Evolutionary conservation across 2,797 vertebrate species (phyloP).

Genomic region (Urocyon cinereoargenteus): DNA sequence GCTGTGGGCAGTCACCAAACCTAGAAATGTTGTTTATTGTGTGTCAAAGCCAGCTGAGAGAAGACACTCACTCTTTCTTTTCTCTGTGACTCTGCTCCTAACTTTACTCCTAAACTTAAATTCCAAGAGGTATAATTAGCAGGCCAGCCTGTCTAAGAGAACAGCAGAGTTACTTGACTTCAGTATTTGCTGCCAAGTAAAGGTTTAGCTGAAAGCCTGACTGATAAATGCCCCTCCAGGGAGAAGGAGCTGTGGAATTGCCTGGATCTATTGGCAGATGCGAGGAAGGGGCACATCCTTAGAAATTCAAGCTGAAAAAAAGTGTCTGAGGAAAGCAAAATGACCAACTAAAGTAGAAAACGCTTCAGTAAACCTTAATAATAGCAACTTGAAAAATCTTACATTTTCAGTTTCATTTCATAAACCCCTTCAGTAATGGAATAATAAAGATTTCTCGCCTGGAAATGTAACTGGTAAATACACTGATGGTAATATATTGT

Average conservation of each 20-base stretch:
- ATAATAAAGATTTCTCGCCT: constrained; percentile 74
- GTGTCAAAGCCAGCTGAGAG: neutral
- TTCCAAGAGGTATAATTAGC: constrained; percentile 84
- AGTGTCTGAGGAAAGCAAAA: constrained; percentile 81
- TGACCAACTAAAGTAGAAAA: constrained; percentile 81
- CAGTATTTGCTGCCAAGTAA: constrained; percentile 79
- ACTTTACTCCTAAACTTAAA: constrained; percentile 67
- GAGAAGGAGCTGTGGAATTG: constrained; percentile 79
- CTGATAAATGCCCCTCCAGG: constrained; percentile 74
- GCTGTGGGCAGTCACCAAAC: neutral
- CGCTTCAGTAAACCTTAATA: constrained; percentile 82
- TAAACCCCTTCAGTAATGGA: constrained; percentile 81
- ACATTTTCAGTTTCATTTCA: constrained; percentile 80
- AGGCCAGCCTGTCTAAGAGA: constrained; percentile 68
- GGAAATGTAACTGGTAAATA: constrained; percentile 51
- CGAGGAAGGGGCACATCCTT: constrained; percentile 32
- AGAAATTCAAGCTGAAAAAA: constrained; percentile 84
- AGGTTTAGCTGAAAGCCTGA: constrained; percentile 84
- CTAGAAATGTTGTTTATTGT: neutral
- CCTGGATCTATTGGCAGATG: constrained; percentile 80
- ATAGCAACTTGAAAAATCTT: constrained; percentile 80
- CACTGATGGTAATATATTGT: neutral
- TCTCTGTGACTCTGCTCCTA: neutral
- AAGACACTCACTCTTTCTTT: neutral
- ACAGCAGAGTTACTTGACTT: constrained; percentile 61